phyloP scores from a whole-genome alignment of 2,888 invertebrate genomes.

The Dryomyza anilis region DNA sequence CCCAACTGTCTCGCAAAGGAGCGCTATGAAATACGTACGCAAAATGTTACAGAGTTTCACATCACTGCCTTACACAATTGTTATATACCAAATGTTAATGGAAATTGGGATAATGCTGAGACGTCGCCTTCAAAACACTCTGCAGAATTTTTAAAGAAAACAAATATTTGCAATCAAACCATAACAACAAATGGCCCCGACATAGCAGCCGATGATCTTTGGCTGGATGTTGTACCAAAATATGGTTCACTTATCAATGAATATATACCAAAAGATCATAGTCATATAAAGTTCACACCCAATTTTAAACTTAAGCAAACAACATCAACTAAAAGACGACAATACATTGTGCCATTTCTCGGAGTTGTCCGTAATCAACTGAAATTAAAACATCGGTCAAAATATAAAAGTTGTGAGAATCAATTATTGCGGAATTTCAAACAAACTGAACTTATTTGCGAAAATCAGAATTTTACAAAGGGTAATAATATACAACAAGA shows the following conservation, averaged over 20 bases:
- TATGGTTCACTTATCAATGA: slow-evolving; percentile 53
- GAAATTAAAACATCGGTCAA: neutral
- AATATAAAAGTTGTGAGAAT: neutral
- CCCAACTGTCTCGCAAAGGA: slow-evolving; percentile 53
- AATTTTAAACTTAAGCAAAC: slow-evolving; percentile 34
- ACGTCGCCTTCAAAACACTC: neutral
- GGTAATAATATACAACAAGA: neutral
- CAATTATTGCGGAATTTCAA: neutral
- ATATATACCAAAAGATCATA: slow-evolving; percentile 54
- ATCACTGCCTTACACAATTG: slow-evolving; percentile 66
- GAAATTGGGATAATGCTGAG: slow-evolving; percentile 62
- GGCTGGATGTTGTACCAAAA: slow-evolving; percentile 55
- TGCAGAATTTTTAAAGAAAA: neutral
- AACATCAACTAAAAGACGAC: slow-evolving; percentile 30
- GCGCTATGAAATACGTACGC: slow-evolving; percentile 51
- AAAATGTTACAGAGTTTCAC: slow-evolving; percentile 60
- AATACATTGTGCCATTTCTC: slow-evolving; percentile 45
- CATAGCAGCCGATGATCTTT: slow-evolving; percentile 31
- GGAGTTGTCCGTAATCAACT: slow-evolving; percentile 42
- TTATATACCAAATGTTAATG: slow-evolving; percentile 67
- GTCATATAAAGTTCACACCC: slow-evolving; percentile 42
- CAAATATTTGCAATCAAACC: neutral
- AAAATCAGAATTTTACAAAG: neutral
- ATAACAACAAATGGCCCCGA: slow-evolving; percentile 6
- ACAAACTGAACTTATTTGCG: neutral